Evolutionary conservation across 2,797 vertebrate species (phyloP), one percentile per base, ranked within the genome.

Genomic region (Sebastes umbrosus): DNA sequence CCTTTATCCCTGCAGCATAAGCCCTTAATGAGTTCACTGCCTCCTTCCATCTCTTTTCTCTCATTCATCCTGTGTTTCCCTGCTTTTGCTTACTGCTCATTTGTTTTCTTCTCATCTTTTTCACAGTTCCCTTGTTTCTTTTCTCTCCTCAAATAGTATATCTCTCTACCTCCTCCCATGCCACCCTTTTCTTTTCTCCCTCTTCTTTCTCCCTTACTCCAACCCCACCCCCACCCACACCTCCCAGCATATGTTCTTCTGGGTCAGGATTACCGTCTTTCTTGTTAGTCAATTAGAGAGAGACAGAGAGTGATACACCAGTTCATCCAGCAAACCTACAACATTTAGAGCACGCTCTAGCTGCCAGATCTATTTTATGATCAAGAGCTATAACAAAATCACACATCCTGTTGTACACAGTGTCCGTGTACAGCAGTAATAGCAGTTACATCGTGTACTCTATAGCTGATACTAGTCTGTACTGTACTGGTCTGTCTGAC

Each of bases 11-110:
- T 7, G 57, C 85, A 69, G 85, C 81, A 77, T 93, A 93, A 95
- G 81, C 90, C 78, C 77, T 90, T 93, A 93, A 93, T 93, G 92
- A 93, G 83, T 92, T 90, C 90, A 86, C 88, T n/a, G 64, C 73
- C 79, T 80, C 71, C 52, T 59, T 55, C 66, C n/a, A 68, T 73
- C 63, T 64, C 71, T 67, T 34, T 74, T 39, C 55, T 82, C 69
- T 86, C 83, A 82, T 85, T 88, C 84, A 86, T 80, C 58, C 62
- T 4, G 8, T 6, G 27, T 32, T 31, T 70, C 39, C 27, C 10
- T 57, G 20, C 59, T 73, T 85, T 74, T 59, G 55, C 67, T 69
- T 62, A 31, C 71, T n/a, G 36, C 12, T 81, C 71, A 62, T 58
- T 8, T 12, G 2, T 8, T 24, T 3, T 24, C 65, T 13, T 75